Base-by-base conservation (phyloP, 2,888 invertebrate species). In the Lottia gigantea region DNA sequence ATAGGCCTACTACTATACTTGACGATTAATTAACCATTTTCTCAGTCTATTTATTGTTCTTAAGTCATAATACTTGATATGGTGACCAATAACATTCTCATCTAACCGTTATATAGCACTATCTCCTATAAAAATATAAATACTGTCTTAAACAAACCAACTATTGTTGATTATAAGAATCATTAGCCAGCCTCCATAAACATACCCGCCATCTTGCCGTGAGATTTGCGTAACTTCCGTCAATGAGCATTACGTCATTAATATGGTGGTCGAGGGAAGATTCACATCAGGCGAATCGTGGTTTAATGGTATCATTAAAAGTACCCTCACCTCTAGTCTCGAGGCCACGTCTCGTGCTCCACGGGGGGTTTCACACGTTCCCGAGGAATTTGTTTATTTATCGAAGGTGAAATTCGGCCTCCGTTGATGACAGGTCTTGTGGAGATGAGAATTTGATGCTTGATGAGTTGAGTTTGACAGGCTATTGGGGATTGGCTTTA, bases 401-500 rank as follows among this genome's bases (percentile, higher is more conserved):
- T 55, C 14, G 55, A 55, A 55, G 55, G 55, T 55, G 55, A 55
- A 55, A 55, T 23, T 55, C 14, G 23, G 55, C 55, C 55, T 14
- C 55, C 55, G 55, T 23, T 12, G 55, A 55, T 55, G 55, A 55
- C 55, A 55, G 55, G 55, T 55, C 55, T 55, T 23, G 55, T 19
- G 55, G 55, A 55, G 55, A 55, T 55, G 55, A 55, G 55, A 55
- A 55, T 55, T 55, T 55, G 55, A 55, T 55, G 55, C 55, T 55
- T 55, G 55, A 55, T 19, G 23, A 23, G 19, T 55, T 55, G 23
- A 55, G 55, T 55, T 55, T 55, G 55, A 55, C 55, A 55, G 55
- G 19, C 55, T 55, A 55, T n/a, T 23, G 55, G 55, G 55, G 55
- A 55, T 55, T 55, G 55, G 55, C 23, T 19, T 55, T n/a, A 55